These are phyloP conservation scores for Samia ricini DNA, from an alignment of 1,140 invertebrate species.

Conservation along the genomic window DNA sequence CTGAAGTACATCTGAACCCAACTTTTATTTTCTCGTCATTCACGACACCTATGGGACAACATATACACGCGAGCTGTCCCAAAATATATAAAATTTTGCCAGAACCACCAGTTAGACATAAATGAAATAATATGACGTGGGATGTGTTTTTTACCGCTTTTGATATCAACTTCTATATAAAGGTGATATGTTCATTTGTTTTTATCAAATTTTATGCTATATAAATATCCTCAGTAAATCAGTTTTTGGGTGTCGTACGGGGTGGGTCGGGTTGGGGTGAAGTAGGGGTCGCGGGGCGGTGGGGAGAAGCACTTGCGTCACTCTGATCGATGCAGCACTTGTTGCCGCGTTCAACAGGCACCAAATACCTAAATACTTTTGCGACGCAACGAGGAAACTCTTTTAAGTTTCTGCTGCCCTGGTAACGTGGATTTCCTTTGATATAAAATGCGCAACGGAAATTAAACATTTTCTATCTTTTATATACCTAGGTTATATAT, in stretches of 20 bases:
- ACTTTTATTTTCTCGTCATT: too few species aligned
- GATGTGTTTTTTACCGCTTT: too few species aligned
- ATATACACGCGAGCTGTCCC: too few species aligned
- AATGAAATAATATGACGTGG: too few species aligned
- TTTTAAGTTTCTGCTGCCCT: slow-evolving; percentile 16
- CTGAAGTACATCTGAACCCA: too few species aligned
- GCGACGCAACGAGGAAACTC: slow-evolving; percentile 15
- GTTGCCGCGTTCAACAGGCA: slow-evolving; percentile 60
- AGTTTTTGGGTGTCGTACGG: slow-evolving; percentile 32
- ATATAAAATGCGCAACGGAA: too few species aligned
- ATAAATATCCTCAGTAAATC: slow-evolving; percentile 36
- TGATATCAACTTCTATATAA: too few species aligned
- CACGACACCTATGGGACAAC: too few species aligned
- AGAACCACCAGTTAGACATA: too few species aligned
- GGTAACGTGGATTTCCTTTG: slow-evolving; percentile 12
- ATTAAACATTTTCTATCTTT: too few species aligned
- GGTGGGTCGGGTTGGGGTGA: slow-evolving; percentile 20
- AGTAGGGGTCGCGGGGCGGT: slow-evolving; percentile 9
- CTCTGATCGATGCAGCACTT: slow-evolving; percentile 67
- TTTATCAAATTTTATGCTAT: neutral
- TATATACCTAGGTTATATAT: too few species aligned
- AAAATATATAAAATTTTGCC: too few species aligned
- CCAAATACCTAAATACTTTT: slow-evolving; percentile 24
- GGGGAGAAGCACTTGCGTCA: slow-evolving; percentile 38
- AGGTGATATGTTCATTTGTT: neutral